Evolutionary conservation across 2,797 vertebrate genomes (phyloP).

Genomic region (Bovichtus diacanthus): DNA sequence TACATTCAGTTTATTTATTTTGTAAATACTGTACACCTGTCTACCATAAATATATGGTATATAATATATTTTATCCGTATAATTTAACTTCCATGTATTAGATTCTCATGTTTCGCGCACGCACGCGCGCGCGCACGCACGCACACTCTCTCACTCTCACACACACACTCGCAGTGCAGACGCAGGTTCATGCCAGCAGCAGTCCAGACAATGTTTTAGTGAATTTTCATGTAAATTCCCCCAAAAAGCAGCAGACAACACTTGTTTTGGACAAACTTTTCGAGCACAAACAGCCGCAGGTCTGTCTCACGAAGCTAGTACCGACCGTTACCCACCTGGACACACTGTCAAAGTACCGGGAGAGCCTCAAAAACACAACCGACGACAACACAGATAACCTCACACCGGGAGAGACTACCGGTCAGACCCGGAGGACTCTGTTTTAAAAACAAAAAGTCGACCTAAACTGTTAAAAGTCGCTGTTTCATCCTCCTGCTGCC

Average conservation of each 20-base stretch:
- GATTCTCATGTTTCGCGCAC: neutral
- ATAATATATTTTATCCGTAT: neutral
- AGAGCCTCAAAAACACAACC: neutral
- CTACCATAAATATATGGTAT: too few species aligned
- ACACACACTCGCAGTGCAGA: neutral
- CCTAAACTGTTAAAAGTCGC: neutral
- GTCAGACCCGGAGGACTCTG: neutral
- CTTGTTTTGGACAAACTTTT: neutral
- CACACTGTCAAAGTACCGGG: slow-evolving; percentile 21
- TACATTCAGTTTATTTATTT: too few species aligned
- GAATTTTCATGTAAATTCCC: neutral
- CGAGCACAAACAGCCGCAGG: slow-evolving; percentile 22
- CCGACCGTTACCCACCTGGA: slow-evolving; percentile 60
- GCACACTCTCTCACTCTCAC: slow-evolving; percentile 1
- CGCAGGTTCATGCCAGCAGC: slow-evolving; percentile 8
- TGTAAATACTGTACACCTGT: too few species aligned
- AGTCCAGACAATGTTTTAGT: neutral
- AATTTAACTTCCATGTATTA: neutral
- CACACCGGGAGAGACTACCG: neutral
- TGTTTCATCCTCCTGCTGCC: neutral
- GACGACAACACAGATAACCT: slow-evolving; percentile 2
- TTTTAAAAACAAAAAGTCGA: neutral
- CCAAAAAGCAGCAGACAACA: neutral
- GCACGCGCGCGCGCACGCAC: neutral
- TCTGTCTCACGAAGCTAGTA: neutral